Base-by-base conservation (phyloP, 2,888 invertebrate genomes). In the Apotomis capreana region DNA sequence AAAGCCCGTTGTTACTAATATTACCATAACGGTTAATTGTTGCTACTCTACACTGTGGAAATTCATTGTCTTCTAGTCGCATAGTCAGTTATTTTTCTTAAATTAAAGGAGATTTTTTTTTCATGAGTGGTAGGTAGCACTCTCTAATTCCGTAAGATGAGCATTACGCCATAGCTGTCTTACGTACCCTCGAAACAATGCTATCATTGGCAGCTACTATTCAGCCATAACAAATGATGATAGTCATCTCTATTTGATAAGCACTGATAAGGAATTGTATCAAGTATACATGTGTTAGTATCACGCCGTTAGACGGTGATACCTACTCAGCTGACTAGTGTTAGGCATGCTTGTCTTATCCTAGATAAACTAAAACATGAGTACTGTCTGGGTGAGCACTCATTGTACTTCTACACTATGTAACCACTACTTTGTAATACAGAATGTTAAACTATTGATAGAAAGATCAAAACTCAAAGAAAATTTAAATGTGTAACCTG, bases 241-340 rank as follows among this genome's bases (percentile, higher is more conserved):
- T 80, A 77, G 76, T 76, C 73, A 71, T 74, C 69, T 78, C 72
- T 68, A 64, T 3, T n/a, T 26, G 52, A 69, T 61, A 69, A 69
- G 54, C 8, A 37, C 49, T 51, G 26, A 52, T 61, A 65, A 65
- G 57, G 57, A 26, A 57, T 65, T 44, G 26, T 61, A 55, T 61
- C 60, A 61, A 61, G 67, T 69, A 61, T 69, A 40, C 67, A 62
- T 61, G 67, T 8, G 61, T 44, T 40, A 15, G 54, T 60, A 55
- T 58, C 71, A 71, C 71, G 67, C 51, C 1, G 36, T 57, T 68
- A 57, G 71, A 67, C 13, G 36, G 67, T 71, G 71, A 68, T 71
- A 71, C 57, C 13, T 44, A 68, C 52, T 63, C 52, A 59, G 63
- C 69, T 71, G 60, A 67, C 70, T 65, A 15, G 15, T 67, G 67